phyloP scores from a whole-genome alignment of 2,113 vertebrate species.

The Pycnonotus jocosus region DNA sequence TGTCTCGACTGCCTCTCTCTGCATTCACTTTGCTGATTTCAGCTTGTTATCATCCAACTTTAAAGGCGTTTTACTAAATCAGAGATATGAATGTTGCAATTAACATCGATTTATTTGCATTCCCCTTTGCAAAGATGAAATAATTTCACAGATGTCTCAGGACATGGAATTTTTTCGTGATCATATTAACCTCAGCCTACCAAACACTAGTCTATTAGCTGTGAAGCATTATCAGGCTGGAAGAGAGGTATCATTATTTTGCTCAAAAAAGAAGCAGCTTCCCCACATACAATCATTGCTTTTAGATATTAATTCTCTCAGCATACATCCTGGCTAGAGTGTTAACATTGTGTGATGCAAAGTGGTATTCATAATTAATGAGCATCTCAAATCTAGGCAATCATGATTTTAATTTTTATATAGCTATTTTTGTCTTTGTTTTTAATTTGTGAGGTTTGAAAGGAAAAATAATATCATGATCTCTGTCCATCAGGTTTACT shows the following conservation, averaged over 20 bases:
- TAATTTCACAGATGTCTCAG: not conserved
- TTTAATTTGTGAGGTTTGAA: not conserved
- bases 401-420: not conserved
- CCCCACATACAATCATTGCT: not conserved
- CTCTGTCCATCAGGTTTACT: not conserved
- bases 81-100: not conserved
- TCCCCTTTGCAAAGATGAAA: not conserved
- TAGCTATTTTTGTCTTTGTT: not conserved
- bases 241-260: not conserved
- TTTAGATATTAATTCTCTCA: not conserved
- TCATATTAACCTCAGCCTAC: not conserved
- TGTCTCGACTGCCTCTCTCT: not conserved
- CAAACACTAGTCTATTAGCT: not conserved
- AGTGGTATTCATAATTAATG: constrained; percentile 26
- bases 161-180: not conserved
- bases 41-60: not conserved
- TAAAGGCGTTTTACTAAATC: not conserved
- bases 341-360: not conserved
- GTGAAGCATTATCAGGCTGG: not conserved
- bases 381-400: not conserved
- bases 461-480: not conserved
- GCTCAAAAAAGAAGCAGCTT: not conserved
- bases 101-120: not conserved
- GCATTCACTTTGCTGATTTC: not conserved
- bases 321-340: not conserved